Evolutionary conservation across 2,113 vertebrate genomes (phyloP), one percentile per base, ranked within the genome.

Genomic region (Rhea pennata): DNA sequence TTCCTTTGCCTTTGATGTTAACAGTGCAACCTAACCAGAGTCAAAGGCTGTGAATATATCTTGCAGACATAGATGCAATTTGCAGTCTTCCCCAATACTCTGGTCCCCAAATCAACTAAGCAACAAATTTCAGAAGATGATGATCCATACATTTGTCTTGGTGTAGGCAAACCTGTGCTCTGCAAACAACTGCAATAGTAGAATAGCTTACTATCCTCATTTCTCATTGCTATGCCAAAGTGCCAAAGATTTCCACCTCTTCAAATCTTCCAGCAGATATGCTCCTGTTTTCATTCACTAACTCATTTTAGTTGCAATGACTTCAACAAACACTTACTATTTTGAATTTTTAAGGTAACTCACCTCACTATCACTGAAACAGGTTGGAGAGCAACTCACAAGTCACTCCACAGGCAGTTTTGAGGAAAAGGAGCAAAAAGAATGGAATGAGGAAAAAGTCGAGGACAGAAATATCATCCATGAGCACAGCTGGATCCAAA

Each of bases 131-230:
- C 53, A 78, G 54, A 77, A 67, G 23, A 46, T 40, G 15, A 72
- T 31, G 5, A 40, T 46, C 58, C 44, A 6, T 24, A 15, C 27
- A 46, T 76, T 85, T 79, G 42, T 65, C 71, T 53, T 85, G 58
- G 29, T 3, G 2, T 15, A 79, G 62, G 29, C 14, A 85, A 48
- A 67, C 54, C 26, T 17, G 39, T 27, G 44, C 5, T 67, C 59
- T 73, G 50, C 64, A 77, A 88, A 80, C 20, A 64, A 5, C 27
- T 40, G 15, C 46, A 69, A 31, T 6, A 20, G 31, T 7, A 65
- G n/a, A 56, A 61, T 2, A 65, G 19, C n/a, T 53, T 85, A 16
- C 27, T 90, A 10, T 0, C 1, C 3, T 33, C 4, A 5, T n/a
- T 88, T 75, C 33, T 36, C 36, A 66, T 29, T 50, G 22, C 11